These are phyloP conservation scores for Galerucella pusilla DNA, from an alignment of 2,888 invertebrate genomes.

Conservation along the genomic window DNA sequence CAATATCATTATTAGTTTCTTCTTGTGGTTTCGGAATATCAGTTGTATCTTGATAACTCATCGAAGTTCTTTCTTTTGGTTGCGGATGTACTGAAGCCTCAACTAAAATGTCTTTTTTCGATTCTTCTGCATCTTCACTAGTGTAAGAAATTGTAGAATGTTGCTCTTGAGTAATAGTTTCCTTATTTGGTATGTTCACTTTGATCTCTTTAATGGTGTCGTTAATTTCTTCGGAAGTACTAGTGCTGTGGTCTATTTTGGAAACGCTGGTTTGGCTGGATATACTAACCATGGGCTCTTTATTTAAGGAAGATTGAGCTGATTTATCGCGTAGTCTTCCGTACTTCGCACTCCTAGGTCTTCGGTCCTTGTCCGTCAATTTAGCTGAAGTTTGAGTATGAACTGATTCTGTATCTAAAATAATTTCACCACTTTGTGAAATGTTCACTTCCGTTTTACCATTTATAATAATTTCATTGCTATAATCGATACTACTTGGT, in stretches of 20 bases:
- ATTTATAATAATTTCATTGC: constrained; percentile 57
- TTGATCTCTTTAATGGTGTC: constrained; percentile 45
- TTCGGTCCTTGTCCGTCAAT: constrained; percentile 49
- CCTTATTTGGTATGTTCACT: not conserved
- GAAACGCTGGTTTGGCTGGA: constrained; percentile 35
- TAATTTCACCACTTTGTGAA: constrained; percentile 56
- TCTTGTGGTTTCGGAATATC: not conserved
- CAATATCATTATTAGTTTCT: constrained; percentile 1
- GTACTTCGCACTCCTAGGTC: constrained; percentile 58
- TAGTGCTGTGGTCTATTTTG: constrained; percentile 50
- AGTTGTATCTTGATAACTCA: not conserved
- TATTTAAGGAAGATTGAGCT: constrained; percentile 34
- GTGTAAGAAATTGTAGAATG: constrained; percentile 58
- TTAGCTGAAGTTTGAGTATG: constrained; percentile 38
- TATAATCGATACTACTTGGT: constrained; percentile 54
- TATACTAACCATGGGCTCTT: constrained; percentile 25
- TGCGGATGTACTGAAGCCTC: constrained; percentile 63
- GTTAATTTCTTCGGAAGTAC: constrained; percentile 51
- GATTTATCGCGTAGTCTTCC: constrained; percentile 48
- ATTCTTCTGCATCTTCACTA: constrained; percentile 60
- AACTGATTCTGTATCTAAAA: constrained; percentile 43
- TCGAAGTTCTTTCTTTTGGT: constrained; percentile 48
- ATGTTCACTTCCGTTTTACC: constrained; percentile 59
- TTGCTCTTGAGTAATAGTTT: constrained; percentile 45
- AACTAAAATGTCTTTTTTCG: constrained; percentile 57